These are phyloP conservation scores for Sula dactylatra DNA, from an alignment of 2,113 vertebrate genomes.

Conservation along the genomic window DNA sequence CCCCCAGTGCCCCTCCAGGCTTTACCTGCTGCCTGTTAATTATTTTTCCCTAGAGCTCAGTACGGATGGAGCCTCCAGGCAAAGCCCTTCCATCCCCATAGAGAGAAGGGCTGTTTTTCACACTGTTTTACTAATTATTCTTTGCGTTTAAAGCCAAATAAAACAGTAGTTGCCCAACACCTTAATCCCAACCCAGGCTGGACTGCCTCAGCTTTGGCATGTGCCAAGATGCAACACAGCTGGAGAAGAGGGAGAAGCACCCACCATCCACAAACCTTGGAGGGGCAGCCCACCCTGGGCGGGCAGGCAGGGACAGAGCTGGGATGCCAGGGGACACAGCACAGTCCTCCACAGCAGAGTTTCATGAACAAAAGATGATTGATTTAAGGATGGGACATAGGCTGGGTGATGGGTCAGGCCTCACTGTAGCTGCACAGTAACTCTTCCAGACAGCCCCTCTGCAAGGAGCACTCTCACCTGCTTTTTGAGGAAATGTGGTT, in stretches of 20 bases:
- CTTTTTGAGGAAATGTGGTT: not conserved
- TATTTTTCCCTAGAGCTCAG: not conserved
- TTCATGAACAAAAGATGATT: not conserved
- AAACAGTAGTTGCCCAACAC: not conserved
- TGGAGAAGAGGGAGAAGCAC: not conserved
- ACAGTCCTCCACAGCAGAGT: not conserved
- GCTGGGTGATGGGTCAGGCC: not conserved
- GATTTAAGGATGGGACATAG: not conserved
- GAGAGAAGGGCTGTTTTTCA: not conserved
- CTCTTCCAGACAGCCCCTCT: not conserved
- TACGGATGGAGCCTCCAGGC: not conserved
- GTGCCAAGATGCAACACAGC: not conserved
- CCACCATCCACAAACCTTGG: rapidly evolving
- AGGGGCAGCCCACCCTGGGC: not conserved
- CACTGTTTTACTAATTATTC: not conserved
- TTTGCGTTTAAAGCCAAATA: not conserved
- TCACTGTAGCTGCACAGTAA: not conserved
- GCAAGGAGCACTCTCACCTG: not conserved
- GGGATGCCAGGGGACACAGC: not conserved
- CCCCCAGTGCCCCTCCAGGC: not conserved
- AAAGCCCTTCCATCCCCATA: not conserved
- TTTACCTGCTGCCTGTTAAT: not conserved
- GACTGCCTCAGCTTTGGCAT: not conserved
- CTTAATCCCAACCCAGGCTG: not conserved
- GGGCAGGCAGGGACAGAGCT: not conserved